Conservation (phyloP, 2,113 vertebrate species). For the Rhizomys pruinosus region DNA sequence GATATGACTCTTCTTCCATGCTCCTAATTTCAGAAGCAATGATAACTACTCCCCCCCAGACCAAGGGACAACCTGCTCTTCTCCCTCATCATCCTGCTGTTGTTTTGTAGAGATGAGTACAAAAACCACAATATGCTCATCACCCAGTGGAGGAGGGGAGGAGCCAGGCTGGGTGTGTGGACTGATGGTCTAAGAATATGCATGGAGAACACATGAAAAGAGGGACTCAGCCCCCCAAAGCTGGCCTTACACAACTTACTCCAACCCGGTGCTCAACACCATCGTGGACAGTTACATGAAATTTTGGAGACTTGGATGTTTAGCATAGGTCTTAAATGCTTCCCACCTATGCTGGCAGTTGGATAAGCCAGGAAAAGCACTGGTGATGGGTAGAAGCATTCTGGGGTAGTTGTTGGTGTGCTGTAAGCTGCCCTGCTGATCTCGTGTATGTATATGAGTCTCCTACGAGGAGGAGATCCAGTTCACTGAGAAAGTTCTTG, state of each 20-base stretch:
- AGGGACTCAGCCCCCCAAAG: background rate
- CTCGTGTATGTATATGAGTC: background rate
- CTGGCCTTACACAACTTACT: background rate
- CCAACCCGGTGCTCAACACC: no score
- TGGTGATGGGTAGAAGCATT: no score
- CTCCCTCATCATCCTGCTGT: no score
- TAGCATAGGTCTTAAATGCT: background rate
- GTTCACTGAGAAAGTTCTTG: background rate
- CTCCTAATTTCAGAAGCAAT: background rate
- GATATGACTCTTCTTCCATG: background rate
- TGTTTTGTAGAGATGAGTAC: background rate
- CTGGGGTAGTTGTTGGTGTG: background rate
- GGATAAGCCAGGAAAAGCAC: background rate
- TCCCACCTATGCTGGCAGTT: background rate
- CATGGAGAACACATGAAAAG: background rate
- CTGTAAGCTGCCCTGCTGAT: no score
- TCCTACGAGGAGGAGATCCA: accelerated
- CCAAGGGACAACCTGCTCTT: background rate
- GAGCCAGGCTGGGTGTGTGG: background rate
- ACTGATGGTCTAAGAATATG: background rate
- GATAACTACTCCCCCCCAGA: background rate
- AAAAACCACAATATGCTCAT: background rate
- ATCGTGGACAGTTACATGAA: background rate
- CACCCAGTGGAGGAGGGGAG: background rate
- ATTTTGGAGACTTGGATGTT: background rate